phyloP scores from a whole-genome alignment of 37 sponge, comb jelly and placozoan genomes.

The Tethya wilhelma region DNA sequence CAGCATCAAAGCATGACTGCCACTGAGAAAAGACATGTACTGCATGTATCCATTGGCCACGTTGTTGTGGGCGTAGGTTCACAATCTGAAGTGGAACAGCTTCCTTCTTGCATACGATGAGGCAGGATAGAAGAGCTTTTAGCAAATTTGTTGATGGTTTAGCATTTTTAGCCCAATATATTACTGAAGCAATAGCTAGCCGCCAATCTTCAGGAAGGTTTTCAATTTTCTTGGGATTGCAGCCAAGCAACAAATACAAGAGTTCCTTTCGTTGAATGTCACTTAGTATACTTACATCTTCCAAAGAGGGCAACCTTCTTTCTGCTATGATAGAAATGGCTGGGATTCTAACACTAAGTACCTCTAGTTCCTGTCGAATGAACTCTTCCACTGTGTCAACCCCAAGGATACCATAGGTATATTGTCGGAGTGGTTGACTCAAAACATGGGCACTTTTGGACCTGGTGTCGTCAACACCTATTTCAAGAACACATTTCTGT shows the following conservation, averaged over 20 bases:
- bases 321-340: not conserved
- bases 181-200: slow-evolving; percentile 17
- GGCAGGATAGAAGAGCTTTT: slow-evolving; percentile 39
- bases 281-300: not conserved
- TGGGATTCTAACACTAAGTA: slow-evolving; percentile 4
- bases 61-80: too few relatives aligned
- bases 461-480: too few relatives aligned
- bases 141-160: not conserved
- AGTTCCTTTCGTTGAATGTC: slow-evolving; percentile 4
- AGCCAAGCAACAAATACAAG: slow-evolving; percentile 12
- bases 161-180: slow-evolving; percentile 36
- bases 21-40: slow-evolving; percentile 66
- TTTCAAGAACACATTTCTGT: too few relatives aligned
- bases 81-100: too few relatives aligned
- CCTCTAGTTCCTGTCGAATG: slow-evolving; percentile 2
- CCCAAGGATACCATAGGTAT: too few relatives aligned
- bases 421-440: too few relatives aligned
- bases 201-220: slow-evolving; percentile 5
- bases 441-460: too few relatives aligned
- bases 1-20: slow-evolving; percentile 57
- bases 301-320: not conserved
- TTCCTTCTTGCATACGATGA: slow-evolving; percentile 43
- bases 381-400: too few relatives aligned
- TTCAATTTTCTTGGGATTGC: not conserved
- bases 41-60: slow-evolving; percentile 38